Percentiles rank a stretch among this genome's conserved stretches.
Evolutionary conservation across 2,888 invertebrate genomes (phyloP).

Genomic region (Perizoma affinitatum): DNA sequence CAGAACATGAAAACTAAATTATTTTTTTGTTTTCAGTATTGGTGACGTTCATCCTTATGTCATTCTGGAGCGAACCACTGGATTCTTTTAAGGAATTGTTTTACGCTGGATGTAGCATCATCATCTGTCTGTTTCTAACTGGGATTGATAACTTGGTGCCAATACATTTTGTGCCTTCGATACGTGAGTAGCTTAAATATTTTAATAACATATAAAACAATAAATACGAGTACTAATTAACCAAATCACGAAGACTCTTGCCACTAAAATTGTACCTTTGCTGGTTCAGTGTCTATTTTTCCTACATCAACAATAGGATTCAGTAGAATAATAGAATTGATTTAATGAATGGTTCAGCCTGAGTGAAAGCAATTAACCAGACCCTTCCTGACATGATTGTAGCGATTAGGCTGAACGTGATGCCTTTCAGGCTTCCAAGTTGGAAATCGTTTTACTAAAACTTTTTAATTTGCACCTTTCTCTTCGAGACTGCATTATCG

Average conservation of each 20-base stretch:
- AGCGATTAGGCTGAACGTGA: conserved; percentile 15
- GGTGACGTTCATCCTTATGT: conserved; percentile 62
- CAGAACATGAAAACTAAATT: too few species aligned
- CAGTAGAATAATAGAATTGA: conserved; percentile 2
- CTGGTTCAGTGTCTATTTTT: too few species aligned
- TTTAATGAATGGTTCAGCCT: conserved; percentile 9
- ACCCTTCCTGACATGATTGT: conserved; percentile 11
- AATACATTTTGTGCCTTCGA: conserved; percentile 62
- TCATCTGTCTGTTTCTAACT: conserved; percentile 65
- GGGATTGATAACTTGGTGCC: conserved; percentile 69
- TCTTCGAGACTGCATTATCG: neutral
- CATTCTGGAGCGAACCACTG: conserved; percentile 71
- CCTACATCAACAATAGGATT: neutral
- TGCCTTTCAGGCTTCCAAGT: conserved; percentile 9
- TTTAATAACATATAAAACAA: neutral
- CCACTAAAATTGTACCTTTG: too few species aligned
- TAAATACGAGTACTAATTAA: too few species aligned
- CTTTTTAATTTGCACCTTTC: conserved; percentile 6
- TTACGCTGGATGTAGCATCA: conserved; percentile 55
- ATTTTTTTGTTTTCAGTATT: conserved; percentile 58
- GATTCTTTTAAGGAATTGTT: conserved; percentile 65
- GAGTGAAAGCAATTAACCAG: conserved; percentile 13
- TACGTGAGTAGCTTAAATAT: conserved; percentile 56
- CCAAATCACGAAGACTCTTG: too few species aligned
- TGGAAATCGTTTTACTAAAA: conserved; percentile 12